These are phyloP conservation scores for Myxocyprinus asiaticus DNA, from an alignment of 2,113 vertebrate species.

Conservation along the genomic window DNA sequence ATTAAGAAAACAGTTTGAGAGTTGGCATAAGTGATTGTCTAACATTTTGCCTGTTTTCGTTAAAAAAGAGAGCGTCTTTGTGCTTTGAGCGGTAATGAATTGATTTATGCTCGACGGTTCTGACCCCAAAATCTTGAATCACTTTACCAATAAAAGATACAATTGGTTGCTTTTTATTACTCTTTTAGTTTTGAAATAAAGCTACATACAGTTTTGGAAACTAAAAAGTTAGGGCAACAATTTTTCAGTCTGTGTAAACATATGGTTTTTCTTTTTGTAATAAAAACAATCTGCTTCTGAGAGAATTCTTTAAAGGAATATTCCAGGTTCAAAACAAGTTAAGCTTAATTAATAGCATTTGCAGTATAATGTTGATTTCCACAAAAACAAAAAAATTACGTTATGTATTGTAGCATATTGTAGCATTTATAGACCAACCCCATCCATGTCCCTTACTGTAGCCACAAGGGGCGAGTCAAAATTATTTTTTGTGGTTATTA, in stretches of 20 bases:
- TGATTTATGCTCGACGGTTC: constrained; percentile 48
- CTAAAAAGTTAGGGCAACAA: not conserved
- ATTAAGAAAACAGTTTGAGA: constrained; percentile 76
- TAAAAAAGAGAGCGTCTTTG: constrained; percentile 41
- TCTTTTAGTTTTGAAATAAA: constrained; percentile 9
- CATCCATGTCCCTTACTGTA: too few species aligned
- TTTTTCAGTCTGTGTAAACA: constrained; percentile 4
- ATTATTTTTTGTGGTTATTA: too few species aligned
- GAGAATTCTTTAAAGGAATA: too few species aligned
- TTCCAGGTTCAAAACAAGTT: too few species aligned
- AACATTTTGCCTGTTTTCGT: constrained; percentile 37
- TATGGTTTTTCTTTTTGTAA: not conserved
- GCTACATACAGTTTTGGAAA: constrained; percentile 20
- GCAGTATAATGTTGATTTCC: too few species aligned
- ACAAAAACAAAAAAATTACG: too few species aligned
- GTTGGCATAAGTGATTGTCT: constrained; percentile 73
- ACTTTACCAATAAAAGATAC: constrained; percentile 43
- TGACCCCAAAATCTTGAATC: constrained; percentile 51
- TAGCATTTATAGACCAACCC: too few species aligned
- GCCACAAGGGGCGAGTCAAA: too few species aligned
- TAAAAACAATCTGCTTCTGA: not conserved
- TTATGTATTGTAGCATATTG: too few species aligned
- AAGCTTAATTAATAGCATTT: too few species aligned
- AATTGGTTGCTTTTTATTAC: constrained; percentile 9
- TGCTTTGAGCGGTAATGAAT: constrained; percentile 27